Percentiles rank a stretch among this genome's conserved stretches.
phyloP scores from a whole-genome alignment of 1,140 invertebrate species.

The Lysiphlebus fabarum region DNA sequence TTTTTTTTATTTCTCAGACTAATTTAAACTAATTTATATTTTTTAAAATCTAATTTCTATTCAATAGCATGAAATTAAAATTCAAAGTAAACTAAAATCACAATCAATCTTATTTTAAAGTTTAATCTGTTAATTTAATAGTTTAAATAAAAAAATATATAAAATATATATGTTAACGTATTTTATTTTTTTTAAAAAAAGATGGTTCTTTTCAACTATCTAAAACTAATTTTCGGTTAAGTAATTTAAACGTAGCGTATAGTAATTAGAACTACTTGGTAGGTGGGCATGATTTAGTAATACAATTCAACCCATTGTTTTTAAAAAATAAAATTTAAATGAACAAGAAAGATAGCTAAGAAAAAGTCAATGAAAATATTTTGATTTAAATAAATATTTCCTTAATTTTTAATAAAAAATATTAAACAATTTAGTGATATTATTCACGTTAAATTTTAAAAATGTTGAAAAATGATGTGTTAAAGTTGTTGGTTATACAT shows the following conservation, averaged over 20 bases:
- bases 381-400: too few species aligned
- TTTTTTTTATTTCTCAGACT: too few species aligned
- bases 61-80: neutral
- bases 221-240: constrained; percentile 51
- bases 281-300: constrained; percentile 49
- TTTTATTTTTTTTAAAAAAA: neutral
- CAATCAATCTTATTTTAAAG: neutral
- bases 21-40: too few species aligned
- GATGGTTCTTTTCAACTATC: constrained; percentile 51
- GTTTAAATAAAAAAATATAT: neutral
- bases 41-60: too few species aligned
- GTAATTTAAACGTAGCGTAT: constrained; percentile 51
- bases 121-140: neutral
- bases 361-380: constrained; percentile 21
- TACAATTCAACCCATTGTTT: constrained; percentile 36
- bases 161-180: too few species aligned
- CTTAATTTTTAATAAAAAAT: too few species aligned
- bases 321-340: constrained; percentile 42
- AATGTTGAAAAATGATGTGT: too few species aligned
- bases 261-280: constrained; percentile 48
- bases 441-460: too few species aligned
- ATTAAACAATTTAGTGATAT: too few species aligned
- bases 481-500: too few species aligned
- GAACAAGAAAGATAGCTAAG: constrained; percentile 24
- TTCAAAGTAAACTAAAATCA: constrained; percentile 3